phyloP scores from a whole-genome alignment of 2,113 vertebrate genomes.

The Sapayoa aenigma region DNA sequence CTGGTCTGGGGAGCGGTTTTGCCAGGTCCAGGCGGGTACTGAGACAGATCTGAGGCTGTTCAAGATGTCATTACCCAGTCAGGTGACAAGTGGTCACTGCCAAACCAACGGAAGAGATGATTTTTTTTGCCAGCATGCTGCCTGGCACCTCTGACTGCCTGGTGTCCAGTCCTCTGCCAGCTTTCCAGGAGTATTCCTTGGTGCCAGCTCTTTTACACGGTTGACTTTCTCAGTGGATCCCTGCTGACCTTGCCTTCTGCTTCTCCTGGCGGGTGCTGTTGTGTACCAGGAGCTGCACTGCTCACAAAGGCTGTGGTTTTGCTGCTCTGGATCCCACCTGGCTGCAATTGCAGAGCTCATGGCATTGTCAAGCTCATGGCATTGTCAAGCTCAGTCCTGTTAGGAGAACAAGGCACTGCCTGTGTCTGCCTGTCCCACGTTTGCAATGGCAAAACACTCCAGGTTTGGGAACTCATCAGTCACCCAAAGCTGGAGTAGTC shows the following conservation, averaged over 20 bases:
- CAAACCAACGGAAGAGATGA: neutral
- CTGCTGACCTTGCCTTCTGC: neutral
- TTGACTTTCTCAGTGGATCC: neutral
- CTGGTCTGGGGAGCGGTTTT: neutral
- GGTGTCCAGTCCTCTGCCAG: neutral
- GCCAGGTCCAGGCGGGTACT: neutral
- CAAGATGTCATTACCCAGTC: neutral
- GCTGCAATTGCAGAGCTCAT: neutral
- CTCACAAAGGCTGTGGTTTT: neutral
- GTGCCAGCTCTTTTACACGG: neutral
- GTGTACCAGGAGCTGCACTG: neutral
- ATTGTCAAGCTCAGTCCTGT: neutral
- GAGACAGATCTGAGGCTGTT: neutral
- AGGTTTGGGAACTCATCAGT: neutral
- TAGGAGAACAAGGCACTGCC: neutral
- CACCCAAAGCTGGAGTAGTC: neutral
- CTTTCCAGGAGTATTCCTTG: neutral
- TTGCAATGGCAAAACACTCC: neutral
- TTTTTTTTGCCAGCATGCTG: neutral
- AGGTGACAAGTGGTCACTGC: neutral
- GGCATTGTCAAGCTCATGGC: fast-evolving
- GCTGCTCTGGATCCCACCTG: neutral
- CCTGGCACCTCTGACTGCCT: neutral
- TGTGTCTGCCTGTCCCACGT: neutral
- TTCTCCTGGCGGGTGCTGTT: neutral